These are phyloP conservation scores for Boulengeromyrus knoepffleri DNA, from an alignment of 2,113 vertebrate species.

Conservation along the genomic window DNA sequence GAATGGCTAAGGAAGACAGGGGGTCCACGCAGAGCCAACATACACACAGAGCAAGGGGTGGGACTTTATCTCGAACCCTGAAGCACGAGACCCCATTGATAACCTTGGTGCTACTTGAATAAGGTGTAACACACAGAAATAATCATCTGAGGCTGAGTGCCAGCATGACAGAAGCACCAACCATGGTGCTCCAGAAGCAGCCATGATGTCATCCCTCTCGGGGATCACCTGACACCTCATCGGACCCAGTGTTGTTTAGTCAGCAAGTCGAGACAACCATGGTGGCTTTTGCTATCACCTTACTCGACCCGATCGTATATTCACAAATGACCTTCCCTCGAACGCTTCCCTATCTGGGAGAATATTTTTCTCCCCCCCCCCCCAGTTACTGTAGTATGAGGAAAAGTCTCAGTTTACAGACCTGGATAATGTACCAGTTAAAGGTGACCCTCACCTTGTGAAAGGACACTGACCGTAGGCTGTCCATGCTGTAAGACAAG, in stretches of 20 bases:
- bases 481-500: neutral
- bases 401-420: conserved; percentile 16
- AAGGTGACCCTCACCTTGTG: conserved; percentile 21
- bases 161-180: neutral
- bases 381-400: neutral
- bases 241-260: neutral
- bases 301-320: neutral
- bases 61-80: neutral
- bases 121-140: neutral
- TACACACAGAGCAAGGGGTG: neutral
- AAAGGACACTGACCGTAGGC: neutral
- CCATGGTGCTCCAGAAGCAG: neutral
- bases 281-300: neutral
- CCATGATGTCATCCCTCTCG: neutral
- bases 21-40: neutral
- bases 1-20: neutral
- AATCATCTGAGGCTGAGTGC: neutral
- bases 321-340: neutral
- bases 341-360: neutral
- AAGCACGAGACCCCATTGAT: neutral
- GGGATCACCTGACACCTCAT: neutral
- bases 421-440: conserved; percentile 8
- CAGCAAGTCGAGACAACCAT: neutral
- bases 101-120: neutral
- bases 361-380: neutral